Evolutionary conservation across 2,113 vertebrate genomes (phyloP).

Genomic region (Pygoscelis adeliae): DNA sequence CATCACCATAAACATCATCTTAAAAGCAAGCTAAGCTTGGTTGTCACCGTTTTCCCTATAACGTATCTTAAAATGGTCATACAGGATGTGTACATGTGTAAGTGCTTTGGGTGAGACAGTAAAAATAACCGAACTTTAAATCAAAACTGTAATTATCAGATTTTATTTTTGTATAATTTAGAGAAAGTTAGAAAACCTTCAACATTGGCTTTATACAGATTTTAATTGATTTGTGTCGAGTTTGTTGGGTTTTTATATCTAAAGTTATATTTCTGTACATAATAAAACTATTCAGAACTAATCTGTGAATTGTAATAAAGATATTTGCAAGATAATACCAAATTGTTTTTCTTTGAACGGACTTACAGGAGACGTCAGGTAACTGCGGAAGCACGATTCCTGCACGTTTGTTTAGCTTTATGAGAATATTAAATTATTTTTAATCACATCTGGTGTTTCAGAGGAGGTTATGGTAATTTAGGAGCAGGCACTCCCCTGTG

Average conservation of each 20-base stretch:
- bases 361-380: accelerated
- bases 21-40: background rate
- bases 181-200: slow-evolving; percentile 28
- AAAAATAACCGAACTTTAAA: slow-evolving; percentile 64
- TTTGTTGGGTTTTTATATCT: slow-evolving; percentile 71
- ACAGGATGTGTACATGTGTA: background rate
- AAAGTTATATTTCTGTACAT: slow-evolving; percentile 79
- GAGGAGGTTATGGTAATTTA: background rate
- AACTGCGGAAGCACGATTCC: accelerated
- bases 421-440: background rate
- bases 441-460: background rate
- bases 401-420: accelerated
- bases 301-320: slow-evolving; percentile 79
- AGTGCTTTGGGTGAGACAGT: background rate
- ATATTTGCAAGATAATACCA: slow-evolving; percentile 71
- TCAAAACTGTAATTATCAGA: slow-evolving; percentile 70
- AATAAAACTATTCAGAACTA: slow-evolving; percentile 64
- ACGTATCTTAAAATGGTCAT: background rate
- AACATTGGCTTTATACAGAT: slow-evolving; percentile 54
- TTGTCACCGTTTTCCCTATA: background rate
- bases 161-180: slow-evolving; percentile 83
- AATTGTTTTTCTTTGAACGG: background rate
- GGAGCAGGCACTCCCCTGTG: background rate
- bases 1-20: background rate
- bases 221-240: slow-evolving; percentile 52